Base-by-base conservation (phyloP, 2,888 invertebrate species). In the Drosophila falleni region DNA sequence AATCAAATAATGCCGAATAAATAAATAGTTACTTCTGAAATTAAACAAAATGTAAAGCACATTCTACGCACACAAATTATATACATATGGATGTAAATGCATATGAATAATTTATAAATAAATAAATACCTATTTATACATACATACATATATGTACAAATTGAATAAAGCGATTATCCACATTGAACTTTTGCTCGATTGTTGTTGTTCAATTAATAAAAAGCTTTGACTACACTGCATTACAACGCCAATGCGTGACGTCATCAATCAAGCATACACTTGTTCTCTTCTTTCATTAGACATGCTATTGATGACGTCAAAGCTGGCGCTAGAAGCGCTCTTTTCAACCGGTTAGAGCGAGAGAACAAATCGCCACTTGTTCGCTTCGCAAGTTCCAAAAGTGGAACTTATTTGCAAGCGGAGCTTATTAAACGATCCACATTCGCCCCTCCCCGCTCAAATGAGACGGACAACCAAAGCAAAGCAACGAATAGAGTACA, bases 131-230 rank as follows among this genome's bases (percentile, higher is more conserved):
- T 64, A 63, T 67, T 59, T 67, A 64, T 58, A 37, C 37, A 37
- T 37, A 37, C 6, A 6, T 35, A 35, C 35, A n/a, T 35, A 49
- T 68, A 79, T 74, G 79, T 78, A 78, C 59, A 67, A 63, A 67
- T 63, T 47, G 42, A 79, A 68, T 76, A 69, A 76, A 76, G 26
- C 41, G 49, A 58, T 68, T 42, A 68, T 59, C 47, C 54, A 53
- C 46, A 72, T 35, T 53, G 55, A 64, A 47, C 15, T 16, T 11
- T 46, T 54, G 33, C 35, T 39, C 46, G 15, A 33, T 29, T 29
- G 49, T 19, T 39, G 13, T 49, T 29, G 6, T 29, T 29, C n/a
- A 37, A 29, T 49, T 49, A 39, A 16, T 19, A 39, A n/a, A 16
- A 19, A 49, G 47, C 37, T 49, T 49, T 59, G 29, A 39, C 13